Percentiles rank a stretch among this genome's conserved stretches.
phyloP scores from a whole-genome alignment of 2,113 vertebrate species.

The Scatophagus argus region DNA sequence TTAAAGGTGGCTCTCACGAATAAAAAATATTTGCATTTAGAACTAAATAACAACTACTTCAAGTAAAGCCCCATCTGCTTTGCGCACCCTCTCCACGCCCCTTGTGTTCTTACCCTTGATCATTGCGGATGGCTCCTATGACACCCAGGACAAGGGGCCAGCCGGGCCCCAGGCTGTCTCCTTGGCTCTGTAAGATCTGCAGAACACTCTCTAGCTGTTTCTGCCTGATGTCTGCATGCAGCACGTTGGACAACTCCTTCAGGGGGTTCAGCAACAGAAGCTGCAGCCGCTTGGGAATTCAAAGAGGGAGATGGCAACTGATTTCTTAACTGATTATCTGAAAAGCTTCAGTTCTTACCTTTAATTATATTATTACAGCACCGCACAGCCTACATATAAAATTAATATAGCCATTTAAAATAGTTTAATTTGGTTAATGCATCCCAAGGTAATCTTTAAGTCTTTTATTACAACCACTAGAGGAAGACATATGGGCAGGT shows the following conservation, averaged over 20 bases:
- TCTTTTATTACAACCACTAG: background rate
- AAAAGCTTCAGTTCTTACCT: background rate
- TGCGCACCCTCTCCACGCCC: background rate
- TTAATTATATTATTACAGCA: background rate
- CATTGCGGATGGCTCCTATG: constrained; percentile 97
- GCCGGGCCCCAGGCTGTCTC: constrained; percentile 95
- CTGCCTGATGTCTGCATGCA: constrained; percentile 95
- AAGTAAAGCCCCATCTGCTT: no score
- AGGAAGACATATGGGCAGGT: background rate
- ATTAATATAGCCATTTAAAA: background rate
- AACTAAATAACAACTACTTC: background rate
- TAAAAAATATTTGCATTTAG: background rate
- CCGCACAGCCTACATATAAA: background rate
- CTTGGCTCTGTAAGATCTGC: constrained; percentile 97
- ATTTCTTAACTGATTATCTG: background rate
- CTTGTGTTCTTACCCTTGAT: constrained; percentile 91
- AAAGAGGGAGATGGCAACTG: background rate
- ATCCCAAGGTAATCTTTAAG: no score
- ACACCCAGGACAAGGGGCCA: constrained; percentile 98
- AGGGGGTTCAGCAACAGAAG: constrained; percentile 95
- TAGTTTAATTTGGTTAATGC: background rate
- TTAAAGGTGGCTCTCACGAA: background rate
- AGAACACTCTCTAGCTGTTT: constrained; percentile 97
- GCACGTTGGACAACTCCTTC: constrained; percentile 95
- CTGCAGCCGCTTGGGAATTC: constrained; percentile 89